Percentiles rank a stretch among this genome's conserved stretches.
Evolutionary conservation across 2,797 vertebrate species (phyloP).

Genomic region (Acrocephalus scirpaceus): DNA sequence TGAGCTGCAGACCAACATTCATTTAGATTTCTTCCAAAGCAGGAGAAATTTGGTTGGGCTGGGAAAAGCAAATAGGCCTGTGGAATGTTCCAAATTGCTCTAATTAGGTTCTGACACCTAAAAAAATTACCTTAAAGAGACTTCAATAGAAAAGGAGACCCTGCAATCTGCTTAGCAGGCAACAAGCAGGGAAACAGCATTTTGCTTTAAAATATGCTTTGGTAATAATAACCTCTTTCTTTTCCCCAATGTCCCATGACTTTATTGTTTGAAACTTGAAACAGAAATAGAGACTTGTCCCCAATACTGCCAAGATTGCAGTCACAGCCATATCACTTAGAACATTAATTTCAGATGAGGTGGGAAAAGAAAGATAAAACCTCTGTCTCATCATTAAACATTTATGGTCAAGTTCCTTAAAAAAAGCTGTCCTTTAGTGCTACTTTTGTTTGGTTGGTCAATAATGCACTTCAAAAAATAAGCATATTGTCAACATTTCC

Average conservation of each 20-base stretch:
- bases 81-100: not conserved
- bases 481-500: not conserved
- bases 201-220: not conserved
- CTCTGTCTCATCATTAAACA: not conserved
- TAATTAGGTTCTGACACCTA: not conserved
- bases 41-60: not conserved
- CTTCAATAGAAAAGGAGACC: not conserved
- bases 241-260: not conserved
- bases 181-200: not conserved
- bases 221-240: not conserved
- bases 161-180: not conserved
- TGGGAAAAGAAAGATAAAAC: not conserved
- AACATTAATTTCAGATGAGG: conserved; percentile 15
- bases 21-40: not conserved
- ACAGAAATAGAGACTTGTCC: not conserved
- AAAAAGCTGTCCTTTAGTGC: not conserved
- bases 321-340: not conserved
- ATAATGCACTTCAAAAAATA: not conserved
- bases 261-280: not conserved
- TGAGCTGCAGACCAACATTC: not conserved
- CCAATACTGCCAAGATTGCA: not conserved
- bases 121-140: not conserved
- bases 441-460: not conserved
- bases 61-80: not conserved
- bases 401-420: not conserved